Base-by-base conservation (phyloP, 1,140 invertebrate species). In the Chelonus insularis region DNA sequence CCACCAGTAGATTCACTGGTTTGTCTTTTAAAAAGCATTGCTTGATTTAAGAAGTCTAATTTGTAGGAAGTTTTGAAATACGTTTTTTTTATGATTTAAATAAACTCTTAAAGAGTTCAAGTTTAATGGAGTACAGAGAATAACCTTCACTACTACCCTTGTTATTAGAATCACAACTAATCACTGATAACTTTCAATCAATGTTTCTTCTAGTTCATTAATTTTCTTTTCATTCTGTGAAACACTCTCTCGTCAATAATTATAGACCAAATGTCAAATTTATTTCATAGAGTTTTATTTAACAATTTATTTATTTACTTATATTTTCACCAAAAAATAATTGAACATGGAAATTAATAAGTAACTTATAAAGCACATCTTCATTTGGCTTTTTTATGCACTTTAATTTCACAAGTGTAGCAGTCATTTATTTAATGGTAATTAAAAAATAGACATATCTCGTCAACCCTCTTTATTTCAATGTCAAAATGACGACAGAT, bases 1-100 rank as follows among this genome's bases (percentile, higher is more conserved):
- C 70, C 69, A 57, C 70, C 70, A 62, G 70, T 66, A 43, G 75
- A 72, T 50, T 76, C 76, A 64, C 75, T 78, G n/a, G 69, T 72
- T 48, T 78, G 77, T 32, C 75, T 71, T 63, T 73, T 72, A 51
- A 75, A 78, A 54, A 77, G 67, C 72, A 70, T 73, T 63, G 50
- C 68, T 57, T 25, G 34, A 32, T 43, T 43, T 14, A 43, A 1
- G 0, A 43, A 43, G 41, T 43, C 16, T 18, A 16, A 18, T 8
- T 4, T 18, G 14, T 43, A 18, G 0, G 14, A 12, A 7, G 6
- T 7, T 11, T 39, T 39, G 37, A 39, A 5, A 12, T n/a, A 39
- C n/a, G 37, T 39, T n/a, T 2, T 0, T 12, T 39, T 5, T 11
- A 39, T 14, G 37, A 39, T 39, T 39, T 39, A 39, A 4, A 39